A percentile compares a stretch with the other conserved stretches of the same genome.
Conservation (phyloP, 2,888 invertebrate genomes). For the Phania funesta region DNA sequence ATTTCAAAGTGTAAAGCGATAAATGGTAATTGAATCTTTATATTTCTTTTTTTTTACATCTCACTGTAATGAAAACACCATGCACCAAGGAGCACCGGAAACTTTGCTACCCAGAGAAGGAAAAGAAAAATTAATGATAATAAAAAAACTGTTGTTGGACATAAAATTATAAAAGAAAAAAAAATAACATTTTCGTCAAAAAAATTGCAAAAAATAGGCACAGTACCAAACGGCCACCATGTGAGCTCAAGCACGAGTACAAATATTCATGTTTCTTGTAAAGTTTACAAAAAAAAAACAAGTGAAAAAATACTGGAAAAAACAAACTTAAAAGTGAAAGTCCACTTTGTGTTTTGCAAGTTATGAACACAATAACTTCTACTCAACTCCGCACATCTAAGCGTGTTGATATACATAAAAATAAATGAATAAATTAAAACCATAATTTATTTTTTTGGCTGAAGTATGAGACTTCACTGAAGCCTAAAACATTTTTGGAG, state of each 20-base stretch:
- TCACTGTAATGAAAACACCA: slow-evolving; percentile 6
- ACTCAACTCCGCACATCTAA: slow-evolving; percentile 22
- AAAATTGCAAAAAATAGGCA: slow-evolving; percentile 15
- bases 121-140: slow-evolving; percentile 30
- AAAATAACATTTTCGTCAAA: slow-evolving; percentile 17
- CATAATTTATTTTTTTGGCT: slow-evolving; percentile 4
- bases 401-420: slow-evolving; percentile 31
- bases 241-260: slow-evolving; percentile 3
- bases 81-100: slow-evolving; percentile 52
- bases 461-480: slow-evolving; percentile 42
- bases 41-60: not conserved
- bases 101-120: slow-evolving; percentile 20
- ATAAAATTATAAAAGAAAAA: slow-evolving; percentile 29
- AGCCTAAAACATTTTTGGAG: not conserved
- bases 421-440: slow-evolving; percentile 21
- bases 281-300: not conserved
- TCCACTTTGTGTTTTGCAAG: slow-evolving; percentile 36
- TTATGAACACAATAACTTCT: slow-evolving; percentile 31
- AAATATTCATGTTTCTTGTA: slow-evolving; percentile 35
- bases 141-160: slow-evolving; percentile 24
- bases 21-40: slow-evolving; percentile 34
- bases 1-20: slow-evolving; percentile 15
- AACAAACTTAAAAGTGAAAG: slow-evolving; percentile 52
- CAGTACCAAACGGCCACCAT: slow-evolving; percentile 22
- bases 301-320: slow-evolving; percentile 3